Percentiles rank a stretch among this genome's conserved stretches.
Evolutionary conservation across 2,888 invertebrate genomes (phyloP).

Genomic region (Venustoraphidia nigricollis): DNA sequence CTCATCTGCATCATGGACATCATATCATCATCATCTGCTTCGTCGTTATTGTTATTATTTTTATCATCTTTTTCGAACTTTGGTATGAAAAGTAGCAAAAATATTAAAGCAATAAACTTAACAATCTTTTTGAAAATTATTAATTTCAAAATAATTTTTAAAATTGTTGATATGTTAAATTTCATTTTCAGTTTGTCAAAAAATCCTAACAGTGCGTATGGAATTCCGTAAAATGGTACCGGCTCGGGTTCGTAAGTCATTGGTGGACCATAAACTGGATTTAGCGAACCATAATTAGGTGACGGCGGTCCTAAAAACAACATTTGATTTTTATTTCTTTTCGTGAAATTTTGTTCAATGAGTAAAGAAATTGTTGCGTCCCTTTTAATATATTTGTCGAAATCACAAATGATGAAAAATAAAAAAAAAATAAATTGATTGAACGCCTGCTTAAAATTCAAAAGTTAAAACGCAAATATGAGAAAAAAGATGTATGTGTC

Average conservation of each 20-base stretch:
- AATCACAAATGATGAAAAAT: too few species aligned
- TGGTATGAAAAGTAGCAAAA: constrained; percentile 60
- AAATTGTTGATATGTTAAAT: constrained; percentile 52
- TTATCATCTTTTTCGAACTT: constrained; percentile 32
- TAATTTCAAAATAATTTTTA: constrained; percentile 59
- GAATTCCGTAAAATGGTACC: constrained; percentile 22
- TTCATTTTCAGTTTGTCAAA: constrained; percentile 54
- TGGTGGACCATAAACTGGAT: constrained; percentile 15
- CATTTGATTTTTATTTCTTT: too few species aligned
- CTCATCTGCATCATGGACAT: background rate
- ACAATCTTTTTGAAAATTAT: constrained; percentile 69
- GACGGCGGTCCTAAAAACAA: background rate
- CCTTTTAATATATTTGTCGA: too few species aligned
- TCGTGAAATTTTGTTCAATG: too few species aligned
- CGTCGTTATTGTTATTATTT: constrained; percentile 26
- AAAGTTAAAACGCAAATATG: too few species aligned
- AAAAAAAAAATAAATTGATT: too few species aligned
- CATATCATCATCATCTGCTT: constrained; percentile 20
- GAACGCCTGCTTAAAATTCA: too few species aligned
- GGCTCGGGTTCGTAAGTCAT: constrained; percentile 18
- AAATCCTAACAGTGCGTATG: constrained; percentile 40
- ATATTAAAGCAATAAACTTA: constrained; percentile 62
- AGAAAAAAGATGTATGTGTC: too few species aligned
- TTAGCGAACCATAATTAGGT: constrained; percentile 26
- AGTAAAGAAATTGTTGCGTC: too few species aligned